phyloP scores from a whole-genome alignment of 2,797 vertebrate genomes.

The Synaphobranchus kaupii region DNA sequence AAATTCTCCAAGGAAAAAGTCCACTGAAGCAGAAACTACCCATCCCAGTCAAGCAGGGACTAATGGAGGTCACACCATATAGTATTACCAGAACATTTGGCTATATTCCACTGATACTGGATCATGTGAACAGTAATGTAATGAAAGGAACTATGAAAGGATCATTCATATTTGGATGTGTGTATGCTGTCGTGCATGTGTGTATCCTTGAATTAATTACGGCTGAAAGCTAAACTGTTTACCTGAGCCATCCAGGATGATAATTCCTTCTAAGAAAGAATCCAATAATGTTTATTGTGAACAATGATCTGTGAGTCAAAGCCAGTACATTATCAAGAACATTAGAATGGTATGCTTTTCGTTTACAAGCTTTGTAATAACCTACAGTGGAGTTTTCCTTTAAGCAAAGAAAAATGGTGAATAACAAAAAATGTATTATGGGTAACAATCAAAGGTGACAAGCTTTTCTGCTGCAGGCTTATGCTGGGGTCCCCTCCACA shows the following conservation, averaged over 20 bases:
- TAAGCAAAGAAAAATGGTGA: background rate
- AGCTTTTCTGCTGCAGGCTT: background rate
- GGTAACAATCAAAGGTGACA: background rate
- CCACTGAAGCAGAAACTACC: conserved; percentile 54
- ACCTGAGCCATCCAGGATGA: background rate
- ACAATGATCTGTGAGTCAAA: background rate
- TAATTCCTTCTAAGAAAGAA: background rate
- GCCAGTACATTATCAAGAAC: background rate
- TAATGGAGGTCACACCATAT: conserved; percentile 51
- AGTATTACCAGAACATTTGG: conserved; percentile 46
- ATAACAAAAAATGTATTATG: background rate
- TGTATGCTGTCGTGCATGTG: background rate
- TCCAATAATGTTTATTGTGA: background rate
- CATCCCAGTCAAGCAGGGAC: conserved; percentile 47
- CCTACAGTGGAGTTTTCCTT: background rate
- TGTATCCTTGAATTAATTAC: background rate
- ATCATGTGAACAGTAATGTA: conserved; percentile 41
- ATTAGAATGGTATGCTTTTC: background rate
- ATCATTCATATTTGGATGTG: background rate
- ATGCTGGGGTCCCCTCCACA: conserved; percentile 14
- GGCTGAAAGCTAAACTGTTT: background rate
- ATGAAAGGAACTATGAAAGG: conserved; percentile 15
- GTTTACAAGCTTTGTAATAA: background rate
- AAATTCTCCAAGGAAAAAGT: conserved; percentile 54
- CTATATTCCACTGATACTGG: conserved; percentile 40